These are phyloP conservation scores for Rapana venosa DNA, from an alignment of 2,888 invertebrate species.

Conservation along the genomic window DNA sequence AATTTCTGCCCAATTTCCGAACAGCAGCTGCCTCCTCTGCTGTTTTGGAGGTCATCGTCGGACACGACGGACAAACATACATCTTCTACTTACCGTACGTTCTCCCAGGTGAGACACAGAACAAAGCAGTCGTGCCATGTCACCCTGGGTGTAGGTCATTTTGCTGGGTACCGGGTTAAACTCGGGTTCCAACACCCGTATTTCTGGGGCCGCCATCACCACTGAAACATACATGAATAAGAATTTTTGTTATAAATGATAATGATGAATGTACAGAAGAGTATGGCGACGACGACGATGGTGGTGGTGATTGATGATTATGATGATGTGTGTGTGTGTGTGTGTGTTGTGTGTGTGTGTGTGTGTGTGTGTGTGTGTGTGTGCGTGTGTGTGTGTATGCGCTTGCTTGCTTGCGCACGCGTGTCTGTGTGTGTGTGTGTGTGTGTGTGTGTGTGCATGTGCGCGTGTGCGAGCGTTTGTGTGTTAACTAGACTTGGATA, in stretches of 20 bases:
- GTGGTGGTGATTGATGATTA: neutral
- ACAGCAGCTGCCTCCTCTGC: too few relatives aligned
- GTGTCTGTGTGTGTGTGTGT: constrained; percentile 10
- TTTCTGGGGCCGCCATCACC: constrained; percentile 48
- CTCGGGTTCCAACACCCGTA: constrained; percentile 52
- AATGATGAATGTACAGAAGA: too few relatives aligned
- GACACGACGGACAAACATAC: too few relatives aligned
- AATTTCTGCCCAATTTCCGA: too few relatives aligned
- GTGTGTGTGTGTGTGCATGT: constrained; percentile 18
- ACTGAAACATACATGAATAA: constrained; percentile 39
- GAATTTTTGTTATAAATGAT: too few relatives aligned
- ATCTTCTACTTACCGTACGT: constrained; percentile 48
- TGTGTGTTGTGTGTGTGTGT: neutral
- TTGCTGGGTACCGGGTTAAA: constrained; percentile 49
- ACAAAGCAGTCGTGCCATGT: constrained; percentile 53
- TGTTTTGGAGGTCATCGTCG: too few relatives aligned
- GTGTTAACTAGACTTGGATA: too few relatives aligned
- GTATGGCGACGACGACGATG: too few relatives aligned
- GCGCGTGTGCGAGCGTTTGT: constrained; percentile 6
- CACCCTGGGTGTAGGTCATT: constrained; percentile 51
- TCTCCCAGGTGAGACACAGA: constrained; percentile 53
- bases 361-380: neutral
- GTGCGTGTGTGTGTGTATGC: neutral
- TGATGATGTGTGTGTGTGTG: neutral
- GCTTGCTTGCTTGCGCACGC: neutral